phyloP scores from a whole-genome alignment of 2,888 invertebrate genomes.

The Hemistola chrysoprasaria region DNA sequence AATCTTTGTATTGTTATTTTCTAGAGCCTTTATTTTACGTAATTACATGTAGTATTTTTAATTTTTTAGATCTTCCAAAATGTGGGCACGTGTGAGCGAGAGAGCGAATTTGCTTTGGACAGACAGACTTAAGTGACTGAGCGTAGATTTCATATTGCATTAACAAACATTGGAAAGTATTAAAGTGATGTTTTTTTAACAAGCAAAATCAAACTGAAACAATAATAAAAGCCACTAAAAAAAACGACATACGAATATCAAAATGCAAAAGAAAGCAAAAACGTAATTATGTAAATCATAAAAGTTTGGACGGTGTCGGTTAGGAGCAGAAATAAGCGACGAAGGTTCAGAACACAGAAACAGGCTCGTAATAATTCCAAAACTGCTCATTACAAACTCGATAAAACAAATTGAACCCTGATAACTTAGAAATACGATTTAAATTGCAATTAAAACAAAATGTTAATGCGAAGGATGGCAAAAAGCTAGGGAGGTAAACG shows the following conservation, averaged over 20 bases:
- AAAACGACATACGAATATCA: constrained; percentile 6
- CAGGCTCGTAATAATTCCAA: constrained; percentile 20
- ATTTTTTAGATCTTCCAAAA: no score
- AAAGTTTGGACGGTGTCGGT: constrained; percentile 43
- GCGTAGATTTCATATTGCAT: no score
- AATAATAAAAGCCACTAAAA: constrained; percentile 8
- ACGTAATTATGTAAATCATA: constrained; percentile 40
- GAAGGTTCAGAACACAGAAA: constrained; percentile 25
- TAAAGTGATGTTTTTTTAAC: no score
- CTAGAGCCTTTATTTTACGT: no score
- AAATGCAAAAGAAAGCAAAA: constrained; percentile 26
- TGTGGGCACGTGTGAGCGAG: no score
- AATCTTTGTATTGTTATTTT: no score
- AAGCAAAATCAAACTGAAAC: constrained; percentile 9
- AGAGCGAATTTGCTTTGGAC: no score
- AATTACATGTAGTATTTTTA: no score
- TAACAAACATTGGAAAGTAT: no score
- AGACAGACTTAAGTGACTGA: no score
- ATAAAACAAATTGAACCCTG: constrained; percentile 56
- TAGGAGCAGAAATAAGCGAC: constrained; percentile 45
- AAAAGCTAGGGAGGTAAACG: constrained; percentile 47
- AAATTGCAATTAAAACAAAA: constrained; percentile 52
- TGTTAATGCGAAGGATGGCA: constrained; percentile 44
- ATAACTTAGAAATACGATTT: constrained; percentile 51
- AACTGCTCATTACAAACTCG: constrained; percentile 28